Percentiles rank a stretch among this genome's conserved stretches.
These are phyloP conservation scores for Theretra japonica DNA, from an alignment of 2,888 invertebrate species.

Conservation along the genomic window DNA sequence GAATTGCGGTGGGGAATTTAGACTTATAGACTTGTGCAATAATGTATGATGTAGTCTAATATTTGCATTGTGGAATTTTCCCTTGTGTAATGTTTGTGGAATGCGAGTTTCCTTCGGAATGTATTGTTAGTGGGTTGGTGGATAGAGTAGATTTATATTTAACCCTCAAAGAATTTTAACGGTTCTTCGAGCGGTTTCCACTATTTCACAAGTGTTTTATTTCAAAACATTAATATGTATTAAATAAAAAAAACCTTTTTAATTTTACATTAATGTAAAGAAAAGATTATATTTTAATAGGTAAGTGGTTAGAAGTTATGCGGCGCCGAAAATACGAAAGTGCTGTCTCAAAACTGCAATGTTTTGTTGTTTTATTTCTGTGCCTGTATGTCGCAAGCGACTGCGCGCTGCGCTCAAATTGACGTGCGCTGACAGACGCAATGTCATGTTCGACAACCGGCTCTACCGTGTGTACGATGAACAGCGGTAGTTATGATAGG, in stretches of 20 bases:
- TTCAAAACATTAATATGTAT: background rate
- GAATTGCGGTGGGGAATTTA: no score
- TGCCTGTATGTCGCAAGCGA: slow-evolving; percentile 49
- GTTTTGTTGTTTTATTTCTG: slow-evolving; percentile 43
- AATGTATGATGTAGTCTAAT: background rate
- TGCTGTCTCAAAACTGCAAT: slow-evolving; percentile 13
- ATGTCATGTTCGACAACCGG: slow-evolving; percentile 50
- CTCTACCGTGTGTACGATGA: slow-evolving; percentile 42
- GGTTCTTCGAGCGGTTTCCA: background rate
- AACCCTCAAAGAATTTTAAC: background rate
- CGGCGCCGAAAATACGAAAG: background rate
- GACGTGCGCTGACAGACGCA: slow-evolving; percentile 44
- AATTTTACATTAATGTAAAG: background rate
- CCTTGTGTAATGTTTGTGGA: background rate
- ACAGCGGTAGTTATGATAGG: background rate
- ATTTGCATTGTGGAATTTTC: background rate
- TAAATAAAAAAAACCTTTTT: background rate
- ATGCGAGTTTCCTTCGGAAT: background rate
- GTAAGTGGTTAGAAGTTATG: background rate
- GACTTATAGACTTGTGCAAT: no score
- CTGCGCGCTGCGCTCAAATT: slow-evolving; percentile 33
- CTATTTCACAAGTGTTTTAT: background rate
- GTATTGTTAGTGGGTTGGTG: background rate
- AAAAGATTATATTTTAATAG: background rate
- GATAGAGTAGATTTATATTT: background rate